These are phyloP conservation scores for Oryzias dopingdopingensis DNA, from an alignment of 2,797 vertebrate species.

Conservation along the genomic window DNA sequence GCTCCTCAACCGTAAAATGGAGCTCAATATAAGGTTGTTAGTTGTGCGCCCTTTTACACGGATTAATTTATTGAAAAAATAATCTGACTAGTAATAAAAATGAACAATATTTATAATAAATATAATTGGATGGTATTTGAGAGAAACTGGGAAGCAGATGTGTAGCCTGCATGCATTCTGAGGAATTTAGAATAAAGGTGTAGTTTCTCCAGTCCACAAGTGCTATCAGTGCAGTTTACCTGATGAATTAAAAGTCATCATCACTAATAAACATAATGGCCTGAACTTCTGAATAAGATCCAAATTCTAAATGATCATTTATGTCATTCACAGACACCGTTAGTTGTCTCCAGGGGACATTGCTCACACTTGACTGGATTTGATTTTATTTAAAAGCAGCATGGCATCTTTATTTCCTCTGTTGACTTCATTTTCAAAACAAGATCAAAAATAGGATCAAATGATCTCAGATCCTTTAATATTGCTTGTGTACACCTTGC, in stretches of 20 bases:
- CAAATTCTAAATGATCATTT: constrained; percentile 20
- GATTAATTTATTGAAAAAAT: no score
- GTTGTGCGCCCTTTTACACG: no score
- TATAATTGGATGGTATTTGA: not conserved
- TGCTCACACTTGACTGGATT: constrained; percentile 27
- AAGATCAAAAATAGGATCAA: constrained; percentile 29
- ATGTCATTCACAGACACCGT: constrained; percentile 22
- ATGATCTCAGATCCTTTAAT: constrained; percentile 19
- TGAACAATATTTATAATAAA: no score
- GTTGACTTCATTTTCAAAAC: constrained; percentile 48
- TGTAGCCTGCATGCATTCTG: not conserved
- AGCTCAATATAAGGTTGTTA: no score
- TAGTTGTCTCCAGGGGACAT: constrained; percentile 19
- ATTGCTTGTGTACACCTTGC: not conserved
- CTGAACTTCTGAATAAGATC: constrained; percentile 3
- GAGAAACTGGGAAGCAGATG: not conserved
- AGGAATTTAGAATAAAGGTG: not conserved
- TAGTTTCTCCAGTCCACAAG: no score
- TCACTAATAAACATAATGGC: constrained; percentile 12
- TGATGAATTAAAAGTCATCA: constrained; percentile 7
- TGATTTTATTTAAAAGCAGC: constrained; percentile 48
- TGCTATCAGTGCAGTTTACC: not conserved
- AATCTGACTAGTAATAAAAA: no score
- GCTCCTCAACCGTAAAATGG: no score
- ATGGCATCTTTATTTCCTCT: constrained; percentile 42